Conservation (phyloP, 2,113 vertebrate genomes). For the Baryphthengus martii region DNA sequence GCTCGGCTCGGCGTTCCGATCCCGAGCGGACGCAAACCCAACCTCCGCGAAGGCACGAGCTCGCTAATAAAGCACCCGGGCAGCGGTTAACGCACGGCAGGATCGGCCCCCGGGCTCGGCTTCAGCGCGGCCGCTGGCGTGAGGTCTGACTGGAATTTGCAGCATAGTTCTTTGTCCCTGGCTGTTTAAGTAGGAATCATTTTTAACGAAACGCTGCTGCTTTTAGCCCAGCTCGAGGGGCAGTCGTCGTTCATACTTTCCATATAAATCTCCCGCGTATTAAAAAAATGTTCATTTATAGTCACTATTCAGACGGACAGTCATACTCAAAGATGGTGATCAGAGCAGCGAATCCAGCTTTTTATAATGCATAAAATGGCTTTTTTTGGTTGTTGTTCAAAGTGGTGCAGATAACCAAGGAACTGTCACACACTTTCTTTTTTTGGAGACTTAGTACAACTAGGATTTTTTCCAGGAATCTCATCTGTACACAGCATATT, state of each 20-base stretch:
- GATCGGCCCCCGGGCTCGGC: background rate
- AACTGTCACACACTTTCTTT: background rate
- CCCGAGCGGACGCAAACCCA: background rate
- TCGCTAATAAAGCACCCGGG: fast-evolving
- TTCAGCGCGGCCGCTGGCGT: background rate
- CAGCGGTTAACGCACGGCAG: background rate
- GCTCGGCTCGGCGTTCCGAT: background rate
- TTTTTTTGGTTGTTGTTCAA: background rate
- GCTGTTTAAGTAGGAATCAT: fast-evolving
- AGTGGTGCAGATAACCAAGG: background rate
- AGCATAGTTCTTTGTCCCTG: fast-evolving
- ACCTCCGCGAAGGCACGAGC: background rate
- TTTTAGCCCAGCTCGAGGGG: background rate
- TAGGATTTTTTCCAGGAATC: background rate
- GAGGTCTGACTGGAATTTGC: fast-evolving
- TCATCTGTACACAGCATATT: background rate
- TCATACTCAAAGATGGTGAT: background rate
- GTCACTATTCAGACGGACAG: background rate
- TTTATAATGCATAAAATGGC: background rate
- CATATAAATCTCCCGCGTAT: background rate
- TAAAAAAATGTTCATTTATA: background rate
- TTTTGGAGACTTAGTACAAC: background rate
- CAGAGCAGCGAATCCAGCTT: background rate
- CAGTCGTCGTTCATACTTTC: background rate
- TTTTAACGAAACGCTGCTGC: fast-evolving